Evolutionary conservation across 2,797 vertebrate genomes (phyloP), one percentile per base, ranked within the genome.

Genomic region (Glyptemys insculpta): DNA sequence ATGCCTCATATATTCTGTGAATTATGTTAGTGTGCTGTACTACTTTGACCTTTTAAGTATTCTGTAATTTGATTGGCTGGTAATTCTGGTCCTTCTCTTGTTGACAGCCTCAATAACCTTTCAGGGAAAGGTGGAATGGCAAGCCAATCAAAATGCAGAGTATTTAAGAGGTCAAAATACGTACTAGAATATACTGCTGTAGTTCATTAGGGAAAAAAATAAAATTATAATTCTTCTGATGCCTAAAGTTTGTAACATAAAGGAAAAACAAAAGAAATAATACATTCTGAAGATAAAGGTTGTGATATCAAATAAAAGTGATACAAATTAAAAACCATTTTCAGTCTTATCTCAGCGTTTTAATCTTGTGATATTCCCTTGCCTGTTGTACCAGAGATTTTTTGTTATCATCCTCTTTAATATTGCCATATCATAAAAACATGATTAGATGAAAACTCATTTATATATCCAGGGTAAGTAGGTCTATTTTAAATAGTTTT

Each of bases 1-100:
- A 97, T 97, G 96, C 96, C 95, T 98, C 96, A 96, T 96, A 96
- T 95, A 97, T 95, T 96, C 95, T 85, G 57, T 97, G 83, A 97
- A 95, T 97, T 97, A 95, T 95, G 93, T 97, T 98, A 96, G 93
- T 97, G 79, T 94, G 97, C 93, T 80, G 74, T 91, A 97, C 76
- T 95, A 96, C 84, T 87, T 96, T 96, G 93, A 97, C 94, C 95
- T 97, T 97, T 97, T 97, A 96, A 96, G 81, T 96, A 97, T 97
- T 92, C 91, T 96, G 74, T 92, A 96, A 95, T 97, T 98, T 97
- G 94, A 97, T 96, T 97, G 97, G 95, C 79, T 97, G 88, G 93
- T 82, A 97, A 96, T 97, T 96, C 94, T 91, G 94, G 96, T 87
- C 88, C 92, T 97, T 95, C 76, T 97, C 93, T 97, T 90, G 91